Conservation (phyloP, 1,140 invertebrate genomes). For the Camponotus floridanus region DNA sequence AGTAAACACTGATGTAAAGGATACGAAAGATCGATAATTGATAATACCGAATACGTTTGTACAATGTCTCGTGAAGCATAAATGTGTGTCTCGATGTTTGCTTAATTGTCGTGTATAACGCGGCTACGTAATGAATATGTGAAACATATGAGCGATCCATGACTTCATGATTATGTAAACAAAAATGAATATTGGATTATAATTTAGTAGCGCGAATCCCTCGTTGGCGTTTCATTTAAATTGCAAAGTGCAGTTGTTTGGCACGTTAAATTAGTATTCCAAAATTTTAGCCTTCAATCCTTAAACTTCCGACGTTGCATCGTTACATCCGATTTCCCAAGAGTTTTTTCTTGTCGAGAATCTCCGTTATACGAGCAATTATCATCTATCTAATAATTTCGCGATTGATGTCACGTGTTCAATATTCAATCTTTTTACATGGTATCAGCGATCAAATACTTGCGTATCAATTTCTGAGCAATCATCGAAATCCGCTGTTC, state of each 20-base stretch:
- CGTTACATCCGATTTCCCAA: constrained; percentile 3
- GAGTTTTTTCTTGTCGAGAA: background rate
- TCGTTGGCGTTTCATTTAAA: constrained; percentile 61
- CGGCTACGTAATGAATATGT: background rate
- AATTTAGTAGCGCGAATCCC: constrained; percentile 54
- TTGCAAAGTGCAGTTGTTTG: constrained; percentile 44
- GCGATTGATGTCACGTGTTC: background rate
- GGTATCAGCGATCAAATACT: background rate
- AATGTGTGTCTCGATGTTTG: constrained; percentile 40
- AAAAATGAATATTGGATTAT: constrained; percentile 53
- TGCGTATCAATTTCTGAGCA: background rate
- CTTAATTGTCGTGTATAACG: constrained; percentile 48
- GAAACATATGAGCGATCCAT: constrained; percentile 10
- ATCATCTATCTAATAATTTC: background rate
- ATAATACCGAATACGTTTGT: constrained; percentile 25
- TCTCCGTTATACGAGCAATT: background rate
- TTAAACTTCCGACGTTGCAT: background rate
- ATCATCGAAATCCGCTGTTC: background rate
- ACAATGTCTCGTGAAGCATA: constrained; percentile 7
- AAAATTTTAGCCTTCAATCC: constrained; percentile 25
- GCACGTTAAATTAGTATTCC: constrained; percentile 3
- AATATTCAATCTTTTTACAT: background rate
- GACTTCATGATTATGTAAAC: constrained; percentile 58
- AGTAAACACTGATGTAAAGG: background rate
- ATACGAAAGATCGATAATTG: constrained; percentile 32